Conservation (phyloP, 30 jellyfish, hydroid and myxozoan species). For the Calvadosia cruxmelitensis region DNA sequence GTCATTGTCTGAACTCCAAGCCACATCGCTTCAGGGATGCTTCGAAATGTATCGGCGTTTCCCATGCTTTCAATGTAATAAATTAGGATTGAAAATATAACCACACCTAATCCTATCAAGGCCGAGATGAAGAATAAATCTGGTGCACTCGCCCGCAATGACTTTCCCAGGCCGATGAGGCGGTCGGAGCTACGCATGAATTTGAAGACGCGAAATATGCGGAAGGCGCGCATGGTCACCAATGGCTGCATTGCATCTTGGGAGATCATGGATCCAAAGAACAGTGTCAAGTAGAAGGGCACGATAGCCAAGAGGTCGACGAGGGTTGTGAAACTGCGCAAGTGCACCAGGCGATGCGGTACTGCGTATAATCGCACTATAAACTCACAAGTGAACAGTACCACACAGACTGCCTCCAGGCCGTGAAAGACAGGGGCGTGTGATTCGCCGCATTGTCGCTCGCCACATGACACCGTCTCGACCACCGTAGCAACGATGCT, state of each 20-base stretch:
- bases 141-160: conserved; percentile 65
- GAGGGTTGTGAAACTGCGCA: conserved; percentile 37
- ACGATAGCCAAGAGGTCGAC: conserved; percentile 48
- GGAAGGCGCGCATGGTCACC: conserved; percentile 46
- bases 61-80: conserved; percentile 39
- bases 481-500: conserved; percentile 55
- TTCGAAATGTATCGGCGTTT: conserved; percentile 16
- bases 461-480: conserved; percentile 67
- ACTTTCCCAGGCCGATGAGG: conserved; percentile 32
- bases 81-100: conserved; percentile 42
- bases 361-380: conserved; percentile 42
- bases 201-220: conserved; percentile 61
- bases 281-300: conserved; percentile 46
- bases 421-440: conserved; percentile 30
- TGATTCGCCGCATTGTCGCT: conserved; percentile 34
- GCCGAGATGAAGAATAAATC: conserved; percentile 46
- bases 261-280: conserved; percentile 21
- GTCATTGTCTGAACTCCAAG: conserved; percentile 73
- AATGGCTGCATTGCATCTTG: conserved; percentile 46
- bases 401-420: conserved; percentile 46
- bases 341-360: conserved; percentile 32
- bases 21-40: conserved; percentile 81
- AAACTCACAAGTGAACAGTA: conserved; percentile 35
- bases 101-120: conserved; percentile 46
- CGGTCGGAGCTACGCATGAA: conserved; percentile 65